Percentiles rank a stretch among this genome's conserved stretches.
Evolutionary conservation across 2,888 invertebrate species (phyloP).

Genomic region (Drosophila kambysellisi): DNA sequence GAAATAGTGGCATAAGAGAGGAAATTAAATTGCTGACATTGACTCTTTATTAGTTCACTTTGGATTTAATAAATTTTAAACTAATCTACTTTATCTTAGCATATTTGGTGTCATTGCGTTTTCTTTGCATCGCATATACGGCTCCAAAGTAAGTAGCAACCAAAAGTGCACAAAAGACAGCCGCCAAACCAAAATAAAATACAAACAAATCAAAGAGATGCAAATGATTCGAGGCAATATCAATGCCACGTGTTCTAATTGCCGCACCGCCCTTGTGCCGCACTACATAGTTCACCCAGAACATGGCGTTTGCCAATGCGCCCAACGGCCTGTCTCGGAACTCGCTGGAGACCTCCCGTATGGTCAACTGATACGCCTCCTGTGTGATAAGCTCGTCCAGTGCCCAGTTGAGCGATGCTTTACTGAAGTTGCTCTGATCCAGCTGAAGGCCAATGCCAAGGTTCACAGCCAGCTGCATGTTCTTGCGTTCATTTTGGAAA

Average conservation of each 20-base stretch:
- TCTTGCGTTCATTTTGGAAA: conserved; percentile 84
- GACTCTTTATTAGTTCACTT: conserved; percentile 32
- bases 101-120: conserved; percentile 59
- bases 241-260: conserved; percentile 78
- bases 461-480: conserved; percentile 75
- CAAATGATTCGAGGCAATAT: conserved; percentile 80
- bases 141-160: conserved; percentile 51
- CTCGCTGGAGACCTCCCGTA: conserved; percentile 80
- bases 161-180: conserved; percentile 37
- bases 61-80: conserved; percentile 2
- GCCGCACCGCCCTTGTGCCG: conserved; percentile 83
- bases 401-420: conserved; percentile 80
- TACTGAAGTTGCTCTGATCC: conserved; percentile 80
- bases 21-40: background rate
- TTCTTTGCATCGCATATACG: conserved; percentile 52
- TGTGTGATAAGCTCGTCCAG: conserved; percentile 82
- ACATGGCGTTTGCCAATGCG: conserved; percentile 83
- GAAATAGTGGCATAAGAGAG: background rate
- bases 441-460: conserved; percentile 82
- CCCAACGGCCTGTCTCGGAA: conserved; percentile 84
- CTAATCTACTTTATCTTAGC: conserved; percentile 70
- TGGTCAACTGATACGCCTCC: conserved; percentile 79
- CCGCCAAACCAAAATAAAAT: conserved; percentile 80
- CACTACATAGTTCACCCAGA: conserved; percentile 85
- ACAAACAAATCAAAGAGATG: conserved; percentile 84